phyloP scores from a whole-genome alignment of 2,113 vertebrate genomes.

The Alces alces region DNA sequence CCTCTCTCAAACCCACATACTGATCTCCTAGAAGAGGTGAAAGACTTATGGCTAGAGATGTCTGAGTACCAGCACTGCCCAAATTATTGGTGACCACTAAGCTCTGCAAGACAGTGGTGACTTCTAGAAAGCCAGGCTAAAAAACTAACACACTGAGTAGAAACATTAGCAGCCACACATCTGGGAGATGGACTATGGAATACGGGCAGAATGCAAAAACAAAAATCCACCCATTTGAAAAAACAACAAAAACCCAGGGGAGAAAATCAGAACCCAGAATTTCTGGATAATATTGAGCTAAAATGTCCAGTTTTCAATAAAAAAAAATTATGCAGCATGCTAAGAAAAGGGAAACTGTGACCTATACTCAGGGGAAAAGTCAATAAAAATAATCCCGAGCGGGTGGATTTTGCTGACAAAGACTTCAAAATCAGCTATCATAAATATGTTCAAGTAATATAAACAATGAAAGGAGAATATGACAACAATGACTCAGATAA shows the following conservation, averaged over 20 bases:
- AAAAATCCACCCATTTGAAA: not conserved
- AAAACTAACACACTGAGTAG: not conserved
- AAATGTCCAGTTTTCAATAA: not conserved
- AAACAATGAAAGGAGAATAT: not conserved
- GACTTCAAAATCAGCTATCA: not conserved
- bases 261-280: not conserved
- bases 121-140: not conserved
- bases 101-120: not conserved
- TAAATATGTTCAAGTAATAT: not conserved
- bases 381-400: not conserved
- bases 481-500: not conserved
- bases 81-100: not conserved
- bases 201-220: not conserved
- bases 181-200: not conserved
- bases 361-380: not conserved
- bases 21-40: not conserved
- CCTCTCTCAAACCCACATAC: not conserved
- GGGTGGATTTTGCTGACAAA: not conserved
- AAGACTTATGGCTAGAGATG: not conserved
- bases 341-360: not conserved
- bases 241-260: not conserved
- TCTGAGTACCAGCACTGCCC: not conserved
- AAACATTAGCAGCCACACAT: not conserved
- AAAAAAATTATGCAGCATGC: not conserved
- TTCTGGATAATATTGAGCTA: not conserved